Conservation (phyloP, 2,888 invertebrate species). For the Campoplex nolae region DNA sequence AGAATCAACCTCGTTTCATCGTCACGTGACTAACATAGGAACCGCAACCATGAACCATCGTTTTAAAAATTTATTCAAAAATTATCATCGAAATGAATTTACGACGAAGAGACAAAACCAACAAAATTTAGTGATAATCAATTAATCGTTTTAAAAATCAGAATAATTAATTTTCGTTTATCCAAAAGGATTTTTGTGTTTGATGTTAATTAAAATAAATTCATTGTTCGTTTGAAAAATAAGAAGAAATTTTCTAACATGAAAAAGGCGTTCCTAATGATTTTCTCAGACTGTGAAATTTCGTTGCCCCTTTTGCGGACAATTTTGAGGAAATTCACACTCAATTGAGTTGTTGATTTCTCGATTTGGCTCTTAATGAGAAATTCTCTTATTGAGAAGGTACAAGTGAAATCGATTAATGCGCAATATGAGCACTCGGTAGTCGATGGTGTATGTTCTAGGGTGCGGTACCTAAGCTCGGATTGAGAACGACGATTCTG, state of each 20-base stretch:
- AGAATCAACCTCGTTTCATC: conserved; percentile 69
- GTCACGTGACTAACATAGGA: conserved; percentile 61
- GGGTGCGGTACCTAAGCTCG: conserved; percentile 58
- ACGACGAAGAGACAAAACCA: not conserved
- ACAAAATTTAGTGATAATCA: not conserved
- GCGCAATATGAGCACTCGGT: conserved; percentile 42
- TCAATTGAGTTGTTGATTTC: conserved; percentile 51
- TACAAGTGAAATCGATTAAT: conserved; percentile 61
- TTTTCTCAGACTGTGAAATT: not conserved
- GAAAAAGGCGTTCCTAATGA: not conserved
- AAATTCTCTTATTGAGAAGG: conserved; percentile 39
- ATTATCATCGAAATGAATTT: conserved; percentile 1
- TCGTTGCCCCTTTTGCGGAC: not conserved
- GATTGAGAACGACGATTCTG: conserved; percentile 67
- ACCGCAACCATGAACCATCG: conserved; percentile 61
- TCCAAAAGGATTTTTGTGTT: not conserved
- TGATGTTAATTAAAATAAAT: not conserved
- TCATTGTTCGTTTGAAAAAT: not conserved
- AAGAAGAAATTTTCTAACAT: not conserved
- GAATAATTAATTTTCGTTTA: not conserved
- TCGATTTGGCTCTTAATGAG: conserved; percentile 54
- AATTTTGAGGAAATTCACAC: conserved; percentile 39
- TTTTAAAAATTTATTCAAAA: conserved; percentile 25
- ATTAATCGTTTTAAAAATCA: not conserved
- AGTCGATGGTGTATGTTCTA: conserved; percentile 52